A percentile compares a stretch with the other conserved stretches of the same genome.
Evolutionary conservation across 1,140 invertebrate genomes (phyloP).

Genomic region (Lethrus apterus): DNA sequence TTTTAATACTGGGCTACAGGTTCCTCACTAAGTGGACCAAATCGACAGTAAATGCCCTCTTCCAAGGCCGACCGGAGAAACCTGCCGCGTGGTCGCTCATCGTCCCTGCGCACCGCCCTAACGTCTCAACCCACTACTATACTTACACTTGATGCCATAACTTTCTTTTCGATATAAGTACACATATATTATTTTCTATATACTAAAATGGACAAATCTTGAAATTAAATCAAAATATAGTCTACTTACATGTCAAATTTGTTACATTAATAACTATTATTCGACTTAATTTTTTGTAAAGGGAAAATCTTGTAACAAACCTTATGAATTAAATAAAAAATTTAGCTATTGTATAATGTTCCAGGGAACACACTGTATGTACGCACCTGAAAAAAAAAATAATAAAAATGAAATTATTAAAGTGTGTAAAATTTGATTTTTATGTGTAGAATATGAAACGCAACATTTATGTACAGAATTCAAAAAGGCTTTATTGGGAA

Average conservation of each 20-base stretch:
- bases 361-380: too few species aligned
- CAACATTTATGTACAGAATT: too few species aligned
- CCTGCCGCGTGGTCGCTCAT: neutral
- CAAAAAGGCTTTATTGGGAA: too few species aligned
- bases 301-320: neutral
- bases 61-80: constrained; percentile 14
- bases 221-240: neutral
- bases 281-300: neutral
- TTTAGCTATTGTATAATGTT: too few species aligned
- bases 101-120: constrained; percentile 1
- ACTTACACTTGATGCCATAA: constrained; percentile 13
- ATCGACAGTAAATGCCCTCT: constrained; percentile 20
- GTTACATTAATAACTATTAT: too few species aligned
- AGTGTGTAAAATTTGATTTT: too few species aligned
- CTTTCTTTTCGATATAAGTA: constrained; percentile 3
- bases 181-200: neutral
- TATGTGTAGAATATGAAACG: too few species aligned
- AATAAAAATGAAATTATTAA: too few species aligned
- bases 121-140: too few species aligned
- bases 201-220: neutral
- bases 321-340: neutral
- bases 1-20: neutral
- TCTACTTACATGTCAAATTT: too few species aligned
- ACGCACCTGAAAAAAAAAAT: too few species aligned
- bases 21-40: constrained; percentile 15